These are phyloP conservation scores for Nyctibius bracteatus DNA, from an alignment of 2,113 vertebrate genomes.

Conservation along the genomic window DNA sequence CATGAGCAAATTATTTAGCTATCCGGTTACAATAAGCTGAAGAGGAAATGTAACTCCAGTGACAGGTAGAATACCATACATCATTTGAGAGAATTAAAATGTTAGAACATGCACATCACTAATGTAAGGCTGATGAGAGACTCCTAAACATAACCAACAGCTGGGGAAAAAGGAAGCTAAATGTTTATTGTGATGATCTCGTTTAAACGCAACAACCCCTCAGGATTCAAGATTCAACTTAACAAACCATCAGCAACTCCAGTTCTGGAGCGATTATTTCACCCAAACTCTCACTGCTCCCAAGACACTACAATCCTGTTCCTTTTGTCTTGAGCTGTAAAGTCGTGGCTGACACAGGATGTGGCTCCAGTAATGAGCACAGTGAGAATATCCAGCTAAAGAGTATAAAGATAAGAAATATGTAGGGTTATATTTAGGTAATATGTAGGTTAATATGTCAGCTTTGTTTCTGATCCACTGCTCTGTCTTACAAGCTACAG, in stretches of 20 bases:
- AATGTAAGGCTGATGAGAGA: not conserved
- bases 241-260: not conserved
- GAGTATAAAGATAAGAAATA: not conserved
- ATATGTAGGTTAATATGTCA: too few species aligned
- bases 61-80: not conserved
- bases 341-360: not conserved
- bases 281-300: not conserved
- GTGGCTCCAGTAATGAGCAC: not conserved
- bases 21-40: not conserved
- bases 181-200: not conserved
- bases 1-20: not conserved
- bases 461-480: not conserved
- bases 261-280: not conserved
- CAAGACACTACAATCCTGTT: not conserved
- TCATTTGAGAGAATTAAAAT: not conserved
- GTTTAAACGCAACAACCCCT: not conserved
- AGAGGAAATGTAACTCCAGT: not conserved
- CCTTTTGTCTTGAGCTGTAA: not conserved
- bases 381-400: not conserved
- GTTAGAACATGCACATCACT: not conserved
- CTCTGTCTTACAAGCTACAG: not conserved
- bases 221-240: not conserved
- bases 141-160: not conserved
- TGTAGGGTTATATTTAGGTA: accelerated
- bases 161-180: not conserved